A percentile compares a stretch with the other conserved stretches of the same genome.
phyloP scores from a whole-genome alignment of 2,888 invertebrate species.

The Stenoptilia bipunctidactyla region DNA sequence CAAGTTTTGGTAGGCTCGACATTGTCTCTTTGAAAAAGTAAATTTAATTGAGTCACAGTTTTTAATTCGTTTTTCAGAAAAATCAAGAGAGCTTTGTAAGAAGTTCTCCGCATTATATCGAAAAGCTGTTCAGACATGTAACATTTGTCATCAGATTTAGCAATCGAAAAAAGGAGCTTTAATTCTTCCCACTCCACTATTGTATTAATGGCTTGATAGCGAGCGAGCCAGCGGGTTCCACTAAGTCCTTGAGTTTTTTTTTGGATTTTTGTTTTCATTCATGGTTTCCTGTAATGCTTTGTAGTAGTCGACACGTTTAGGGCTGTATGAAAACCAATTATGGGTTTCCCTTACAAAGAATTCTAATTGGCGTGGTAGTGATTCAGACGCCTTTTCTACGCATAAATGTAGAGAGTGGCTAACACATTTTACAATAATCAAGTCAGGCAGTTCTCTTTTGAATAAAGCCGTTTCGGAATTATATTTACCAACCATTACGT shows the following conservation, averaged over 20 bases:
- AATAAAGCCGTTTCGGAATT: conserved; percentile 13
- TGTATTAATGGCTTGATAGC: too few species aligned
- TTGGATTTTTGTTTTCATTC: conserved; percentile 5
- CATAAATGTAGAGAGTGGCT: conserved; percentile 13
- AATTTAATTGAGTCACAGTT: too few species aligned
- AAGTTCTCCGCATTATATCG: conserved; percentile 7
- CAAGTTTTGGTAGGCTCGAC: conserved; percentile 7
- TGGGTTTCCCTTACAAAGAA: conserved; percentile 9
- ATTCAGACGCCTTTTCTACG: conserved; percentile 12
- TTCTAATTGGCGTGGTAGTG: conserved; percentile 12
- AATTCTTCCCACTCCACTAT: conserved; percentile 10
- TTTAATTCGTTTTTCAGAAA: too few species aligned
- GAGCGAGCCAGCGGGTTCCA: too few species aligned
- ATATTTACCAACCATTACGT: conserved; percentile 14
- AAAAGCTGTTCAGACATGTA: conserved; percentile 1
- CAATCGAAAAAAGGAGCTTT: conserved; percentile 7
- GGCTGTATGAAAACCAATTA: too few species aligned
- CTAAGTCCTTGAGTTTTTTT: too few species aligned
- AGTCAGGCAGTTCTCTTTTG: conserved; percentile 10
- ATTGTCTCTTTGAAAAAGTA: too few species aligned
- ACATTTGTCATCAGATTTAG: conserved; percentile 9
- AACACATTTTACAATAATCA: conserved; percentile 10
- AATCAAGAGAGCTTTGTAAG: too few species aligned
- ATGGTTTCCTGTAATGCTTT: too few species aligned
- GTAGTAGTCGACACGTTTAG: too few species aligned